Percentiles rank a stretch among this genome's conserved stretches.
phyloP scores from a whole-genome alignment of 92 coral and sea anemone species.

The Anthopleura xanthogrammica region DNA sequence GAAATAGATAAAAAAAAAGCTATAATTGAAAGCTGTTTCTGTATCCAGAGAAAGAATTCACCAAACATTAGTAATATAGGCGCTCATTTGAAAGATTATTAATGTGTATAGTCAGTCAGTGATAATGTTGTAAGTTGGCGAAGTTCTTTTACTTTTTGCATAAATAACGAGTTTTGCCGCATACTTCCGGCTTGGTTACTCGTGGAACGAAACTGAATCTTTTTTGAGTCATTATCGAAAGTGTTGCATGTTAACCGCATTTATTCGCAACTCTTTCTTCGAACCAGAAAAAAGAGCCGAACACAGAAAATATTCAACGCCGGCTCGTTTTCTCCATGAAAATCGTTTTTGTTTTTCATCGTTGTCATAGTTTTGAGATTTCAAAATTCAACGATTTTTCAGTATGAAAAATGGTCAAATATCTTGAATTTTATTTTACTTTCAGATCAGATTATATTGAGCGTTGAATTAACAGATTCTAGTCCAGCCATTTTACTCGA shows the following conservation, averaged over 20 bases:
- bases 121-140: not conserved
- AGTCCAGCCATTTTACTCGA: no score
- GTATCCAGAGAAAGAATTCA: not conserved
- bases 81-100: not conserved
- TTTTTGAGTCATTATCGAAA: not conserved
- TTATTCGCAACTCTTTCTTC: not conserved
- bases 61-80: not conserved
- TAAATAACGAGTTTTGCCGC: not conserved
- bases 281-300: not conserved
- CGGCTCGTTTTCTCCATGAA: not conserved
- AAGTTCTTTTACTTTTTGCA: not conserved
- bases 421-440: no score
- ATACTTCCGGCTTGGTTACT: not conserved
- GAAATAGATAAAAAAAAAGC: no score
- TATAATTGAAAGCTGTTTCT: no score
- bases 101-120: not conserved
- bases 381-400: no score
- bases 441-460: no score
- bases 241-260: constrained; percentile 4
- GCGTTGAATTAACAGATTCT: no score
- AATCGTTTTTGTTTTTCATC: not conserved
- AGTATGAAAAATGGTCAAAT: no score
- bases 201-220: constrained; percentile 5
- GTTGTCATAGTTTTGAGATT: no score
- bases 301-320: not conserved